phyloP scores from a whole-genome alignment of 2,797 vertebrate species.

The Mormyrops attenuatus region DNA sequence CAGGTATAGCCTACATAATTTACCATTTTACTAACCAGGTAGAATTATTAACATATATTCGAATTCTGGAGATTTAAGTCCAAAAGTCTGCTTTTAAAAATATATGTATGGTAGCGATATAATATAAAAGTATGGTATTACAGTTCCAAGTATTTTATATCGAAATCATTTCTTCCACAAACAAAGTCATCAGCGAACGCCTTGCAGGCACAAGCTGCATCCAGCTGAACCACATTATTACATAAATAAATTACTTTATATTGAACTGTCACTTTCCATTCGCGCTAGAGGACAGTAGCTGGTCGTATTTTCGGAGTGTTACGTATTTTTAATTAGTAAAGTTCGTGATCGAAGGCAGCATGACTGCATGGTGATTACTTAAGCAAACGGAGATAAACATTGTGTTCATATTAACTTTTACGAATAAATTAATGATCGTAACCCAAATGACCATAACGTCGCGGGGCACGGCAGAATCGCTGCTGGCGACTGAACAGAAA shows the following conservation, averaged over 20 bases:
- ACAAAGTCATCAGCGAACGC: neutral
- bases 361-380: neutral
- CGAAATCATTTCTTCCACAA: neutral
- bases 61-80: neutral
- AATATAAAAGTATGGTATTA: neutral
- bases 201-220: neutral
- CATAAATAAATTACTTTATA: slow-evolving; percentile 14
- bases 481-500: neutral
- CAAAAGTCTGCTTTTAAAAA: neutral
- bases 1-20: neutral
- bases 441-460: neutral
- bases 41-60: neutral
- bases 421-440: neutral
- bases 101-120: neutral
- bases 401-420: neutral
- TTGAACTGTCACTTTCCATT: slow-evolving; percentile 14
- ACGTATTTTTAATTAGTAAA: slow-evolving; percentile 1
- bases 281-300: neutral
- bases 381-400: neutral
- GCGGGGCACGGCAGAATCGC: neutral
- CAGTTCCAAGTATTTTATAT: neutral
- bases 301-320: neutral
- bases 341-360: neutral
- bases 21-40: neutral
- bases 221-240: neutral